Conservation (phyloP, 2,113 vertebrate genomes). For the Meleagris gallopavo region DNA sequence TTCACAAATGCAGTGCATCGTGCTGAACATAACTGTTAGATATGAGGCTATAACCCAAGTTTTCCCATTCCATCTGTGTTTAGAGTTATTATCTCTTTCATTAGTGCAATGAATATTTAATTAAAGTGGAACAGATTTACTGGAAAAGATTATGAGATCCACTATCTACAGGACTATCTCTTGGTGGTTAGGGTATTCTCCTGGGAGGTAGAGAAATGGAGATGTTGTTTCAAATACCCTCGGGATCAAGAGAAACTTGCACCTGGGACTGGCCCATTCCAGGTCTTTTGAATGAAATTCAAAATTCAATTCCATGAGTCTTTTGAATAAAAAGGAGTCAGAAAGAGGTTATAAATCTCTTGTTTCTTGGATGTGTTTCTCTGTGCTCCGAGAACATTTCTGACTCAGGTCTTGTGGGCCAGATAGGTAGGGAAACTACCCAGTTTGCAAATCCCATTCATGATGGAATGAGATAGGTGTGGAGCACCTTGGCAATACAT, state of each 20-base stretch:
- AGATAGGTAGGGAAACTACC: constrained; percentile 56
- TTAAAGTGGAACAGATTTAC: constrained; percentile 41
- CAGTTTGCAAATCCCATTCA: constrained; percentile 34
- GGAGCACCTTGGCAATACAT: neutral
- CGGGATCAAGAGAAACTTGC: constrained; percentile 47
- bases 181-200: constrained; percentile 62
- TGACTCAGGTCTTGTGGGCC: neutral
- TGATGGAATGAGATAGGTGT: constrained; percentile 20
- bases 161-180: constrained; percentile 52
- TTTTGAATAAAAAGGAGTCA: constrained; percentile 35
- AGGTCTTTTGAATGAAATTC: no score
- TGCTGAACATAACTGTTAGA: neutral
- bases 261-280: constrained; percentile 43
- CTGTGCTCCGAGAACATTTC: constrained; percentile 11
- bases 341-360: constrained; percentile 39
- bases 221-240: constrained; percentile 56
- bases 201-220: constrained; percentile 62
- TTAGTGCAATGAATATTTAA: constrained; percentile 59
- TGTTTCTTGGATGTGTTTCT: constrained; percentile 34
- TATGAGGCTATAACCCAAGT: neutral
- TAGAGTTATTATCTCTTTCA: constrained; percentile 19
- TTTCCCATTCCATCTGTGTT: neutral
- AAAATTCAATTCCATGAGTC: no score
- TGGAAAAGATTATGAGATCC: constrained; percentile 47
- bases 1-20: neutral